Conservation (phyloP, 2,797 vertebrate genomes). For the Coregonus ussuriensis region DNA sequence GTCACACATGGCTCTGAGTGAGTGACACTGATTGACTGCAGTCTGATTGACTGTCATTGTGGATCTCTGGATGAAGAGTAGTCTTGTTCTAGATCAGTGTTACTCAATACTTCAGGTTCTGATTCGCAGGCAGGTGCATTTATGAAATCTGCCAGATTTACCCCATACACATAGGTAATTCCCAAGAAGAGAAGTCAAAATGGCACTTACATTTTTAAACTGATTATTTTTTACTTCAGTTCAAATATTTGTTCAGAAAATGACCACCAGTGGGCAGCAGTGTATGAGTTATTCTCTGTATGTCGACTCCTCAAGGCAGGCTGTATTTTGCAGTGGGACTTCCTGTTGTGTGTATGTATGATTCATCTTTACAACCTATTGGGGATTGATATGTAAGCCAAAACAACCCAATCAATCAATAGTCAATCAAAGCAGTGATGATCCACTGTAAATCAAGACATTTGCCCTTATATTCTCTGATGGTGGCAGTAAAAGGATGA, state of each 20-base stretch:
- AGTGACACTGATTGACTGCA: not conserved
- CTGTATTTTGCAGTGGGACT: conserved; percentile 12
- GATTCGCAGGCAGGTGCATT: not conserved
- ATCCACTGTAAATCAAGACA: conserved; percentile 40
- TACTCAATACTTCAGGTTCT: not conserved
- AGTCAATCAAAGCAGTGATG: conserved; percentile 28
- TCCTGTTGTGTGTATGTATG: conserved; percentile 11
- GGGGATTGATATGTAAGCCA: conserved; percentile 38
- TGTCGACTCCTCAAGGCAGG: not conserved
- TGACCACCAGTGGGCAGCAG: conserved; percentile 59
- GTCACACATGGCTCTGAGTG: conserved; percentile 1
- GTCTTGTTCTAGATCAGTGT: not conserved
- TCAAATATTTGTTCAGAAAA: not conserved
- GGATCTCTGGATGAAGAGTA: not conserved
- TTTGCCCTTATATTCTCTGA: conserved; percentile 41
- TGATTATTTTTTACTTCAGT: not conserved
- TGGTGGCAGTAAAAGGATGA: conserved; percentile 17
- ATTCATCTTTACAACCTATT: conserved; percentile 33
- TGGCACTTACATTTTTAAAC: not conserved
- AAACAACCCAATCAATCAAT: conserved; percentile 35
- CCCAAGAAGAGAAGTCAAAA: not conserved
- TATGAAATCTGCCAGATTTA: not conserved
- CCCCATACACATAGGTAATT: not conserved
- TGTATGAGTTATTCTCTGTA: not conserved
- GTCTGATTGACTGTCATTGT: not conserved